phyloP scores from a whole-genome alignment of 1,140 invertebrate genomes.

The Ostrea edulis region DNA sequence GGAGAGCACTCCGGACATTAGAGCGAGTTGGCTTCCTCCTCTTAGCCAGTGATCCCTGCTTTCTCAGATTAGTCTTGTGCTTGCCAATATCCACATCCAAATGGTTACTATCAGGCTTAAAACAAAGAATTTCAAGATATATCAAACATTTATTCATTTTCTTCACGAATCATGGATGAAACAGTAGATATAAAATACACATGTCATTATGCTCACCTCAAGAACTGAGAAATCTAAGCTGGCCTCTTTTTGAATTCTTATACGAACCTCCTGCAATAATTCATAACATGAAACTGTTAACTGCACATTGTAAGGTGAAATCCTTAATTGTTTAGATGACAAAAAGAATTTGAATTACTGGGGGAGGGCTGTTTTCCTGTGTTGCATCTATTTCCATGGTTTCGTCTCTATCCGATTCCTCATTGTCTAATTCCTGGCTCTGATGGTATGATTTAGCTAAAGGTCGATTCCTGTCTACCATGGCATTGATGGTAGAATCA shows the following conservation, averaged over 20 bases:
- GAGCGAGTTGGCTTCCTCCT: slow-evolving; percentile 54
- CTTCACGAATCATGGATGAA: too few species aligned
- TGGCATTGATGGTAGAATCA: slow-evolving; percentile 34
- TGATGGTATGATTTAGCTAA: slow-evolving; percentile 15
- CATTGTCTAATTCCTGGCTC: not conserved
- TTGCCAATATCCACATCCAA: slow-evolving; percentile 56
- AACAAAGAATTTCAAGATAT: not conserved
- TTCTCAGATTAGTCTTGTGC: slow-evolving; percentile 55
- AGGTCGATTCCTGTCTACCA: slow-evolving; percentile 7
- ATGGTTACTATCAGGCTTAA: slow-evolving; percentile 48
- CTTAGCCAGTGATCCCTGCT: slow-evolving; percentile 56
- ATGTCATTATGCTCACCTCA: not conserved
- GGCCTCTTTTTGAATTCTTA: slow-evolving; percentile 20
- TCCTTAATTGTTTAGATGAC: not conserved
- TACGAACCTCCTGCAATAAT: not conserved
- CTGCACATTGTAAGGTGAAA: not conserved
- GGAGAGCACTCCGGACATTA: slow-evolving; percentile 47
- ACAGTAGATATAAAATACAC: too few species aligned
- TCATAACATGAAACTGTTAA: not conserved
- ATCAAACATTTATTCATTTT: not conserved
- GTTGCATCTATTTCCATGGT: not conserved
- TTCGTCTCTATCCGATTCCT: slow-evolving; percentile 1
- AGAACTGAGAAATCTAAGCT: slow-evolving; percentile 27
- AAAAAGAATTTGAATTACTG: not conserved
- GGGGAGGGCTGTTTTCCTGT: not conserved